Conservation (phyloP, 2,888 invertebrate genomes). For the Stenolophus ochropezus region DNA sequence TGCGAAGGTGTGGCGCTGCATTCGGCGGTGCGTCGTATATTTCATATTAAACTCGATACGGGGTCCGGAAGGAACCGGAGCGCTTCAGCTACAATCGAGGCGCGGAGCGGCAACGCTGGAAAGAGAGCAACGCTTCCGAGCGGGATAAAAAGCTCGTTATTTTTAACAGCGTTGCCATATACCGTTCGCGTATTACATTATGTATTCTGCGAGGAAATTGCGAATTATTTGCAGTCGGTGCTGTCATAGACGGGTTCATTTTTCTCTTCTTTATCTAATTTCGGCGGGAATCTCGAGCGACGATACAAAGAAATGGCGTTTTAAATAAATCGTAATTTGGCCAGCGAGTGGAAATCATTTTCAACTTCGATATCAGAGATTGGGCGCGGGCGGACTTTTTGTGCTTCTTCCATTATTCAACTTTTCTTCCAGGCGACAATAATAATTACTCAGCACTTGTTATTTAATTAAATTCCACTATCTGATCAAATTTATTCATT, state of each 20-base stretch:
- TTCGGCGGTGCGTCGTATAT: constrained; percentile 33
- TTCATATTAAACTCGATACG: constrained; percentile 55
- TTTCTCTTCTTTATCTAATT: constrained; percentile 57
- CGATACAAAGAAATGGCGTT: constrained; percentile 43
- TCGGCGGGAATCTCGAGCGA: constrained; percentile 41
- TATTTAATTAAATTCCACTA: background rate
- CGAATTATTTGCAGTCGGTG: constrained; percentile 63
- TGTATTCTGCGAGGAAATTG: constrained; percentile 66
- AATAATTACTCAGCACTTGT: background rate
- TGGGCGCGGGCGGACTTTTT: background rate
- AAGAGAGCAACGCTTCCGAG: constrained; percentile 54
- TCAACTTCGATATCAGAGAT: constrained; percentile 14
- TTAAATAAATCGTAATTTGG: constrained; percentile 50
- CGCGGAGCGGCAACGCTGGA: constrained; percentile 28
- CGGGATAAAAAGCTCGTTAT: constrained; percentile 67
- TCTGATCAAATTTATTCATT: background rate
- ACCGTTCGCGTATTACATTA: constrained; percentile 65
- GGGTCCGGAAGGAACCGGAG: constrained; percentile 34
- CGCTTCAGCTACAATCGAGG: constrained; percentile 3
- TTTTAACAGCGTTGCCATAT: constrained; percentile 66
- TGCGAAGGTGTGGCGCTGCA: background rate
- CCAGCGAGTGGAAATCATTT: constrained; percentile 43
- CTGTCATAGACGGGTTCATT: constrained; percentile 56
- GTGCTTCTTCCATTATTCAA: constrained; percentile 21
- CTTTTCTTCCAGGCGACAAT: constrained; percentile 6